Evolutionary conservation across 2,797 vertebrate species (phyloP), one percentile per base, ranked within the genome.

Genomic region (Neoniphon sammara): DNA sequence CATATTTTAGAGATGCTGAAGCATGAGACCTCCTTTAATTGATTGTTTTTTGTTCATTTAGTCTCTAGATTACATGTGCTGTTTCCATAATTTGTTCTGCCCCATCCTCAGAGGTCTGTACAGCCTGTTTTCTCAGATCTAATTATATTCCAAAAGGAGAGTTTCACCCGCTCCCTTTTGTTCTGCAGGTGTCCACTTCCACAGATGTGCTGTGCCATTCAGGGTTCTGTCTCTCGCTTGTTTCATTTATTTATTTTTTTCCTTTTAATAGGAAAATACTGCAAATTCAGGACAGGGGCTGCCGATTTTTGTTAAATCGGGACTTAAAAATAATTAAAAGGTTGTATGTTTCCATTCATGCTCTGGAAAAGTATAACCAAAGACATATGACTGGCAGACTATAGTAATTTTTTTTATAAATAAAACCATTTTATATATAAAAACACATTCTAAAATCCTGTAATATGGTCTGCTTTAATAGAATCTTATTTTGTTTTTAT

Each of bases 181-280:
- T 84, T 81, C 62, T n/a, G 5, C 80, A 83, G 68, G 76, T 78
- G 63, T 73, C 54, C 1, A 1, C 67, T 57, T 60, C n/a, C 63
- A 56, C 66, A 66, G 39, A 30, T 53, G 72, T 56, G 54, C 27
- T 1, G 47, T 66, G 70, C 70, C 67, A 0, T 36, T 36, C 4
- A 6, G 5, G 50, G 53, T 50, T 25, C 21, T 21, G 17, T 4
- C 53, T 73, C 80, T 80, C 73, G 46, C 62, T 49, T 15, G 18
- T 0, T 0, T 44, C 4, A 4, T 23, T 54, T 69, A 20, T 56
- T n/a, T 27, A 27, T 27, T 27, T 27, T 27, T 27, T 27, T 27
- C 25, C 25, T 68, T 63, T 46, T 21, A 56, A 56, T 27, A 60
- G 62, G 52, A 77, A 80, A 66, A 47, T 1, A 53, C 6, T 42